These are phyloP conservation scores for Anolis carolinensis DNA, from an alignment of 2,113 vertebrate genomes.

Conservation along the genomic window DNA sequence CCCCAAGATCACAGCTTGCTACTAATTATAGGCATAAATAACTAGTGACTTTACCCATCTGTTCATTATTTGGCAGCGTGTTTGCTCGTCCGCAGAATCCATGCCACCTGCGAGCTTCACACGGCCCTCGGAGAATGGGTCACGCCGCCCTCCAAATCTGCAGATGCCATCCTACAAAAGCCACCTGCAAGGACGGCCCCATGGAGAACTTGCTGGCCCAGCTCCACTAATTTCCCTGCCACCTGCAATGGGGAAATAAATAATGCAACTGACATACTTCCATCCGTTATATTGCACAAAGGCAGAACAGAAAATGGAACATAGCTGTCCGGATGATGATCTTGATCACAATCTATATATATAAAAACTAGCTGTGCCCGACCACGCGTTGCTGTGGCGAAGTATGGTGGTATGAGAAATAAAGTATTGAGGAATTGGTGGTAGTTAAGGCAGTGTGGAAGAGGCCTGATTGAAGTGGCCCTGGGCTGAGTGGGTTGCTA, in stretches of 20 bases:
- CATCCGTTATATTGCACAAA: constrained; percentile 40
- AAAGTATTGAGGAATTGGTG: no score
- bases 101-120: constrained; percentile 63
- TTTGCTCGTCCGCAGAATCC: constrained; percentile 63
- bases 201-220: constrained; percentile 19
- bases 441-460: no score
- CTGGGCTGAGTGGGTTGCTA: no score
- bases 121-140: constrained; percentile 37
- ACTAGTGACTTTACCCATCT: constrained; percentile 78
- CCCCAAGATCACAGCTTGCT: constrained; percentile 68
- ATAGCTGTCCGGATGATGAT: no score
- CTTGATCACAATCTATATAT: no score
- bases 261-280: constrained; percentile 45
- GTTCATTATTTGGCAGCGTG: constrained; percentile 70
- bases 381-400: no score
- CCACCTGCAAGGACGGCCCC: constrained; percentile 18
- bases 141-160: constrained; percentile 52
- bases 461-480: no score
- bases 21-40: constrained; percentile 82
- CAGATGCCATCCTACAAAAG: constrained; percentile 24
- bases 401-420: no score
- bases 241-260: constrained; percentile 41
- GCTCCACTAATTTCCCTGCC: constrained; percentile 9
- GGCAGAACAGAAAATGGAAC: not conserved
- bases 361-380: no score